Percentiles rank a stretch among this genome's conserved stretches.
These are phyloP conservation scores for Prostheceraeus crozeri DNA, from an alignment of 2,888 invertebrate genomes.

Conservation along the genomic window DNA sequence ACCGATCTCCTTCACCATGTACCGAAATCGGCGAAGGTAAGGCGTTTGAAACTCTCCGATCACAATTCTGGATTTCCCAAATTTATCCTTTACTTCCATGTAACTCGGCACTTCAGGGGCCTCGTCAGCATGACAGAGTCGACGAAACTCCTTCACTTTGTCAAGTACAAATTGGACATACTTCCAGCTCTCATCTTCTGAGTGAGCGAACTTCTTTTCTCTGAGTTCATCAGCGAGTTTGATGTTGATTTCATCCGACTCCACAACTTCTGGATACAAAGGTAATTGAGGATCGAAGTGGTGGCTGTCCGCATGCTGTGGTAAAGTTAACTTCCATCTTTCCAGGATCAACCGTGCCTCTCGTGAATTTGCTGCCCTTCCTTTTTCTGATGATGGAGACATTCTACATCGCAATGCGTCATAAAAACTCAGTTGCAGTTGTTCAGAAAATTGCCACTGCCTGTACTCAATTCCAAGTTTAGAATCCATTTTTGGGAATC, in stretches of 20 bases:
- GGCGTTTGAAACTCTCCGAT: slow-evolving; percentile 28
- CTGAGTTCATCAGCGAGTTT: slow-evolving; percentile 1
- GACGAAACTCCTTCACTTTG: background rate
- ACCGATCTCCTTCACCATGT: slow-evolving; percentile 27
- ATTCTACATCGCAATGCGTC: background rate
- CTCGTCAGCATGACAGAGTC: background rate
- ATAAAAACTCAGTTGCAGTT: background rate
- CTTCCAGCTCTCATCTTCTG: background rate
- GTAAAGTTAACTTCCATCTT: slow-evolving; percentile 4
- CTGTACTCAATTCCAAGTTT: too few relatives aligned
- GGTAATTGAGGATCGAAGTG: background rate
- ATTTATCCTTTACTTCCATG: background rate
- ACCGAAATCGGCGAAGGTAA: background rate
- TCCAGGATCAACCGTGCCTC: background rate
- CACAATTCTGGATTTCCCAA: background rate
- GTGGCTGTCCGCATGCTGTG: background rate
- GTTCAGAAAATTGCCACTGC: background rate
- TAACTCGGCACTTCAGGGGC: background rate
- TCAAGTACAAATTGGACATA: background rate
- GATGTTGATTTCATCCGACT: background rate
- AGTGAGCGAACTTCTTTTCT: background rate
- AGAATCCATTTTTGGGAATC: too few relatives aligned
- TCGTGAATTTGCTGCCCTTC: too few relatives aligned
- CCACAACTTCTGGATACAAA: background rate
- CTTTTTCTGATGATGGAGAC: too few relatives aligned